Conservation (phyloP, 2,113 vertebrate genomes). For the Crotalus tigris region DNA sequence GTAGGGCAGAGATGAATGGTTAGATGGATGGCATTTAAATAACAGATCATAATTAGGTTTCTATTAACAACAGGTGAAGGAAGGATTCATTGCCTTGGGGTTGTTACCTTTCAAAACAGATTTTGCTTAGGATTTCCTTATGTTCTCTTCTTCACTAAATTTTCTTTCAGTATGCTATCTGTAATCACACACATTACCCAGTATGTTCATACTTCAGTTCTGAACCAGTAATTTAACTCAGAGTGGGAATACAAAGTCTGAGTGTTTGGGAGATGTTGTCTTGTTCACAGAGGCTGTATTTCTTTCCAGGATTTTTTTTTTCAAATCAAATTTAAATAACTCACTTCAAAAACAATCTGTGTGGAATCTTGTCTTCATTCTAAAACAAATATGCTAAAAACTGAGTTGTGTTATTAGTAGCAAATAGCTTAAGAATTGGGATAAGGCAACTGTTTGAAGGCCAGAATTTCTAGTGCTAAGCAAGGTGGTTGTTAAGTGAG, state of each 20-base stretch:
- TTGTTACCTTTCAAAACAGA: background rate
- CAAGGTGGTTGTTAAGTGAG: background rate
- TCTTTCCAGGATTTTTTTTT: background rate
- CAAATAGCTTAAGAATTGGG: background rate
- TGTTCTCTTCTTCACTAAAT: background rate
- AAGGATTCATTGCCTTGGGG: background rate
- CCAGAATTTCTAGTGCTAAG: background rate
- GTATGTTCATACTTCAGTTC: background rate
- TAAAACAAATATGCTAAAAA: background rate
- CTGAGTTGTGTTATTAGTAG: background rate
- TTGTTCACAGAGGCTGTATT: background rate
- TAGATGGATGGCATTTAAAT: background rate
- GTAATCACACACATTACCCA: background rate
- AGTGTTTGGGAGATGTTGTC: background rate
- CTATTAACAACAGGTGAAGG: background rate
- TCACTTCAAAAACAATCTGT: background rate
- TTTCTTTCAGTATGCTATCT: background rate
- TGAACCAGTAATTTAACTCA: background rate
- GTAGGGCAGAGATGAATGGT: background rate
- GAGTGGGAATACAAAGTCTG: background rate
- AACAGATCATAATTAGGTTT: background rate
- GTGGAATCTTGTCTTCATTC: background rate
- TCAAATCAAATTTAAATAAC: background rate
- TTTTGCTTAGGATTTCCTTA: conserved; percentile 2
- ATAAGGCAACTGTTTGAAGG: background rate